Percentiles rank a stretch among this genome's conserved stretches.
Conservation (phyloP, 2,797 vertebrate genomes). For the Psittacula echo region DNA sequence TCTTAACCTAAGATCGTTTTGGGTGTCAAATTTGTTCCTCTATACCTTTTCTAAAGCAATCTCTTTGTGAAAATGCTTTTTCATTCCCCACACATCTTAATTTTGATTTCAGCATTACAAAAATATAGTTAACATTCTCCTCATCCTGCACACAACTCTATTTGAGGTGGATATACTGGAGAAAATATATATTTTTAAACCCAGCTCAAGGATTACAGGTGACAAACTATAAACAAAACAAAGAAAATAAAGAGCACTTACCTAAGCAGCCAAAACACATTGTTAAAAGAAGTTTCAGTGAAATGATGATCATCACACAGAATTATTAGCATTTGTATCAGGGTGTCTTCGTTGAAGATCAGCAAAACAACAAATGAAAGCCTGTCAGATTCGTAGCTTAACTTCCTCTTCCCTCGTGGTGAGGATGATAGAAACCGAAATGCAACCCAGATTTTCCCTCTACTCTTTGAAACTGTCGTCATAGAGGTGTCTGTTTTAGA, state of each 20-base stretch:
- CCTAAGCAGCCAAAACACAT: not conserved
- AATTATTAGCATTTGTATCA: not conserved
- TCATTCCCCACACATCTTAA: not conserved
- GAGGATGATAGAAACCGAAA: not conserved
- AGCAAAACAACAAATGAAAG: not conserved
- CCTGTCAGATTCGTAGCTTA: accelerated
- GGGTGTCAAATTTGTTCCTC: not conserved
- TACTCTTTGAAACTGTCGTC: not conserved
- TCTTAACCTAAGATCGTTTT: not conserved
- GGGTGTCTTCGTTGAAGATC: not conserved
- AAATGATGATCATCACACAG: not conserved
- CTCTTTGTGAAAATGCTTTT: not conserved
- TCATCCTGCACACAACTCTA: not conserved
- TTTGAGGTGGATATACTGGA: not conserved
- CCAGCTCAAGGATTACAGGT: not conserved
- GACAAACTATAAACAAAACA: not conserved
- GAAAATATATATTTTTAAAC: not conserved
- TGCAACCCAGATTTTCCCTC: not conserved
- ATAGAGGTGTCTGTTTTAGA: not conserved
- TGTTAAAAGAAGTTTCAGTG: not conserved
- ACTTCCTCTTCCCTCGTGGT: conserved; percentile 23
- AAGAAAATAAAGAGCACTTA: not conserved
- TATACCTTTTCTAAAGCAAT: not conserved
- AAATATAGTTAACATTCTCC: not conserved
- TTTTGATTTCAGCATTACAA: not conserved